Conservation (phyloP, 2,113 vertebrate species). For the Amphiprion ocellaris region DNA sequence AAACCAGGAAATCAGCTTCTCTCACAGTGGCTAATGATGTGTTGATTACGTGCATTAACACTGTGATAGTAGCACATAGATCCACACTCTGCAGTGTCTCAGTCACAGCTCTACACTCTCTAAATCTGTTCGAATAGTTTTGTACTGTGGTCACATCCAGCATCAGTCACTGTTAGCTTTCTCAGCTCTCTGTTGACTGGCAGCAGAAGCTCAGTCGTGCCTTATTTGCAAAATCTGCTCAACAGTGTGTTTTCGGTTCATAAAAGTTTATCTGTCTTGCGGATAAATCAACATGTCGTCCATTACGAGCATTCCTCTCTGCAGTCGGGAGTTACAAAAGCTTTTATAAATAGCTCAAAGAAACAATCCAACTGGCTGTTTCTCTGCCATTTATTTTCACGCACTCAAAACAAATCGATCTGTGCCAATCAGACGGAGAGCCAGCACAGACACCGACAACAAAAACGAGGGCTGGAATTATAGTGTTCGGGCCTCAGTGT, state of each 20-base stretch:
- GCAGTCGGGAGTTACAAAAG: neutral
- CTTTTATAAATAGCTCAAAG: constrained; percentile 1
- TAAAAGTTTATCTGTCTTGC: neutral
- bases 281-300: constrained; percentile 18
- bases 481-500: neutral
- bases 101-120: neutral
- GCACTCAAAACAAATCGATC: neutral
- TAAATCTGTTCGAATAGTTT: neutral
- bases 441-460: neutral
- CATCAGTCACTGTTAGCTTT: neutral
- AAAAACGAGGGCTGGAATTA: neutral
- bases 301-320: neutral
- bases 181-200: neutral
- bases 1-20: no score
- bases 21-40: no score
- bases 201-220: neutral
- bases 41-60: no score
- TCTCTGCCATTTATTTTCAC: neutral
- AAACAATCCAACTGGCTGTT: neutral
- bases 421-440: neutral
- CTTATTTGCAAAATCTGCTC: constrained; percentile 12
- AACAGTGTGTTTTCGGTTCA: neutral
- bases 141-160: neutral
- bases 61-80: neutral
- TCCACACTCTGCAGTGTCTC: neutral